A percentile compares a stretch with the other conserved stretches of the same genome.
Evolutionary conservation across 2,797 vertebrate species (phyloP).

Genomic region (Sorex maritimensis): DNA sequence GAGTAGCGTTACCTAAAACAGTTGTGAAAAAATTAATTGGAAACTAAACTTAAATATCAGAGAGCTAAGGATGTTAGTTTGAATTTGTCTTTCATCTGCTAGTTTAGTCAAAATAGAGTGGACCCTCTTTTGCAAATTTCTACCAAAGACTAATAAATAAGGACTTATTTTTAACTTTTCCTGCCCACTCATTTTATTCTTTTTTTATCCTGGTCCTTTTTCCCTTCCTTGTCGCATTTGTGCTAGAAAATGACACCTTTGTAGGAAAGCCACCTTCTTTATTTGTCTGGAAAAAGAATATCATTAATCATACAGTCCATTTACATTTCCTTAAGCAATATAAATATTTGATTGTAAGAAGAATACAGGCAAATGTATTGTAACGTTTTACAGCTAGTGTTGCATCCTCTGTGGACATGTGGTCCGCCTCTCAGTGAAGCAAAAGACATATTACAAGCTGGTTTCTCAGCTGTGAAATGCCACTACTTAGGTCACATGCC

Average conservation of each 20-base stretch:
- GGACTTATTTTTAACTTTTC: slow-evolving; percentile 68
- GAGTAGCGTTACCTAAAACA: not conserved
- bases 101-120: slow-evolving; percentile 54
- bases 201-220: not conserved
- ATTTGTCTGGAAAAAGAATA: slow-evolving; percentile 55
- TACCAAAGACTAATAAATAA: slow-evolving; percentile 55
- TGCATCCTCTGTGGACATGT: slow-evolving; percentile 76
- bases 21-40: not conserved
- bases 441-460: slow-evolving; percentile 85
- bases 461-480: slow-evolving; percentile 84
- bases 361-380: not conserved
- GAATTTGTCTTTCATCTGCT: slow-evolving; percentile 33
- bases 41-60: slow-evolving; percentile 1
- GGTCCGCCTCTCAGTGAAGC: slow-evolving; percentile 85
- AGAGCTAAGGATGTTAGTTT: slow-evolving; percentile 35
- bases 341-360: slow-evolving; percentile 69
- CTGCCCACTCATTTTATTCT: slow-evolving; percentile 18
- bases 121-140: slow-evolving; percentile 62
- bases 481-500: slow-evolving; percentile 77
- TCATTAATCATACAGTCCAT: slow-evolving; percentile 23
- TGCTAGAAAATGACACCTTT: slow-evolving; percentile 53
- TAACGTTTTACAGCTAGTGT: slow-evolving; percentile 67
- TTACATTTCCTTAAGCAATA: slow-evolving; percentile 59
- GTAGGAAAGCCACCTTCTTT: slow-evolving; percentile 56
- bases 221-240: slow-evolving; percentile 5